Conservation (phyloP, 2,113 vertebrate species). For the Chloropsis hardwickii region DNA sequence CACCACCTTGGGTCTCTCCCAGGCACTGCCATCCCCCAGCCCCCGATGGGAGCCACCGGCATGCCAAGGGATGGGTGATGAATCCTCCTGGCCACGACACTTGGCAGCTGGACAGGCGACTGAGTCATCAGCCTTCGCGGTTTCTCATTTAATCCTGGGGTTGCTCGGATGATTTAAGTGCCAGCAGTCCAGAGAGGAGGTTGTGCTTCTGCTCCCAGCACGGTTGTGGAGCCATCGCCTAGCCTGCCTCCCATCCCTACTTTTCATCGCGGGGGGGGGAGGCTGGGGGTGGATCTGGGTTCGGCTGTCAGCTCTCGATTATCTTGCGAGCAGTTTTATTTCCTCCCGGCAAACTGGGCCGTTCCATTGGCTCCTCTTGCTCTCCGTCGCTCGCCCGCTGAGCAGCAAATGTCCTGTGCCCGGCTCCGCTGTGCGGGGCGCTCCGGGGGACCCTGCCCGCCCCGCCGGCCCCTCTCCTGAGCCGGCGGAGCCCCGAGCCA, state of each 20-base stretch:
- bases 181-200: neutral
- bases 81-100: neutral
- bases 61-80: neutral
- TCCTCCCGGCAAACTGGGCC: neutral
- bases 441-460: neutral
- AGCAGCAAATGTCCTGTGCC: constrained; percentile 25
- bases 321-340: neutral
- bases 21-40: rapidly evolving
- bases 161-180: constrained; percentile 1
- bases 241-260: neutral
- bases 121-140: constrained; percentile 26
- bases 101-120: constrained; percentile 33
- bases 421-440: neutral
- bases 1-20: neutral
- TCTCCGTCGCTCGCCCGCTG: neutral
- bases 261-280: neutral
- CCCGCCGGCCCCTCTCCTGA: neutral
- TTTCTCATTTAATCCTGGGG: constrained; percentile 20
- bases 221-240: neutral
- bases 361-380: constrained; percentile 28
- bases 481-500: neutral
- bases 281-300: neutral
- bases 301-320: neutral
- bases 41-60: neutral
- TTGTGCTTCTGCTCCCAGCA: neutral